Base-by-base conservation (phyloP, 2,797 vertebrate species). In the Poecilia velifera region DNA sequence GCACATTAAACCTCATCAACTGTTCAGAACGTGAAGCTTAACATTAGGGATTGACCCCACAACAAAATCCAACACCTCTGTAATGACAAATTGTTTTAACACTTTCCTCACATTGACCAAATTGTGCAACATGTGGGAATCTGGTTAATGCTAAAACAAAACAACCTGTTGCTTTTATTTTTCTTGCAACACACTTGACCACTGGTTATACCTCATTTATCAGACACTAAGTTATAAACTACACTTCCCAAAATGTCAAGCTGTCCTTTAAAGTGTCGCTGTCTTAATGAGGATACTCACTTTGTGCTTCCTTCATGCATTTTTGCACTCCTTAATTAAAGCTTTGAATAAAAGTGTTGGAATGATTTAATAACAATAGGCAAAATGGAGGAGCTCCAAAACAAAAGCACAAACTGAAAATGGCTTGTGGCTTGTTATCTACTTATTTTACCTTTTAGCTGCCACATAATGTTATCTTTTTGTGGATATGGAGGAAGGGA, bases 371-470 rank as follows among this genome's bases (percentile, higher is more conserved):
- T 12, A 41, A 10, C 34, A 66, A 6, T 4, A 66, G 34, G 36
- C 70, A 46, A 39, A 0, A 68, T 10, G 34, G 0, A 0, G 53
- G 0, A 55, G 57, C 0, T 22, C 34, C 6, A 22, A 22, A 62
- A 72, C 45, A 62, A 45, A 59, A 12, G 28, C 13, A 73, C 14
- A 46, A 82, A 74, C 22, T 0, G 10, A 49, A 57, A 22, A 14
- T 20, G 57, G 73, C 3, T 46, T 14, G 45, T 55, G 49, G 74
- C 41, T 53, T 6, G 8, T 12, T 12, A 25, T 41, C 43, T 62
- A n/a, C 9, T 46, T 1, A 39, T 57, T 75, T 71, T 47, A 34
- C 36, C 68, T 68, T 41, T 41, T 55, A 45, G 8, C 22, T 25
- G 45, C 55, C 51, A 78, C 64, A 55, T 70, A 74, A 47, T 73